Evolutionary conservation across 2,888 invertebrate genomes (phyloP), one percentile per base, ranked within the genome.

Genomic region (Dione juno): DNA sequence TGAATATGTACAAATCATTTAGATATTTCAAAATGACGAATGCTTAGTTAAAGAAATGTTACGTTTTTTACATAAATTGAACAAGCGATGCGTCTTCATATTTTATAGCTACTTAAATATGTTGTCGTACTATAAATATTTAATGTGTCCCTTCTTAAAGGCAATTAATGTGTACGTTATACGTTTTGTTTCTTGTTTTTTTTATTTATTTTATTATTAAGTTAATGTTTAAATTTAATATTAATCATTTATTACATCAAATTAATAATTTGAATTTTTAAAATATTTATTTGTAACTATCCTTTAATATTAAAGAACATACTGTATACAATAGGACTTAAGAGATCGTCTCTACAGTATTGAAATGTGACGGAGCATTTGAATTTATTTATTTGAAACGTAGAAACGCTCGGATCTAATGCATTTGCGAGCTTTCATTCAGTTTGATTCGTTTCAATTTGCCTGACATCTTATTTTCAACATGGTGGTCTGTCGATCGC

Each of bases 391-490:
- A 87, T 91, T 87, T 84, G 84, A 87, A 85, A 80, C 80, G 78
- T 81, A 80, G 82, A 85, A 82, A 82, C 81, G 84, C 79, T 81
- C 83, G 82, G 86, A 87, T 88, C 90, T 91, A 91, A 90, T 90
- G 85, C 88, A 82, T 85, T 79, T 81, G 79, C 84, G 84, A 83
- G 83, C 84, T 83, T 88, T 88, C 84, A 83, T 86, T 87, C 82
- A 77, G 72, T 82, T 84, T 86, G 86, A 88, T 85, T 84, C 82
- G 82, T 84, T 86, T 87, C 91, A 89, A 92, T 91, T 90, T 89
- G 88, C 84, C 83, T 84, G 85, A 87, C 83, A 84, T 89, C 90
- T 90, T 90, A 90, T 91, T 91, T 90, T 84, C 89, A 84, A 85
- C 87, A 77, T 78, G 92, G 91, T 90, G 92, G 92, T 91, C 92